A percentile compares a stretch with the other conserved stretches of the same genome.
Conservation (phyloP, 1,140 invertebrate genomes). For the Drosophila rufa region DNA sequence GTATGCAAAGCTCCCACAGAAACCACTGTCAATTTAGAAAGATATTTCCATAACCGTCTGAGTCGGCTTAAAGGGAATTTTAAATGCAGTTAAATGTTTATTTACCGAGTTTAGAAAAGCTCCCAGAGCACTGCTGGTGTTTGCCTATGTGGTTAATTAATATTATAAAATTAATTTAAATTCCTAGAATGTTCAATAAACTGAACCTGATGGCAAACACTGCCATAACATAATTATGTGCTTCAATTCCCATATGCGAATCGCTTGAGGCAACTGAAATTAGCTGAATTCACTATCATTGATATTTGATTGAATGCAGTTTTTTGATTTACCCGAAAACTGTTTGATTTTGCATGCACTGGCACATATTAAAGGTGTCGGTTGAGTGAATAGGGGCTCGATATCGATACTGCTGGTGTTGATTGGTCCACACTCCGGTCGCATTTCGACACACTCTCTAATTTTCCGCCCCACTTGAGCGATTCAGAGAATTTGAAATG, state of each 20-base stretch:
- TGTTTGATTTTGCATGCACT: slow-evolving; percentile 16
- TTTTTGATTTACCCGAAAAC: slow-evolving; percentile 2
- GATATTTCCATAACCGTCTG: slow-evolving; percentile 22
- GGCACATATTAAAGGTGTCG: slow-evolving; percentile 4
- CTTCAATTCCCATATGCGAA: not conserved
- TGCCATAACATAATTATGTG: slow-evolving; percentile 2
- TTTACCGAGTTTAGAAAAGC: not conserved
- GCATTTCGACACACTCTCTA: slow-evolving; percentile 14
- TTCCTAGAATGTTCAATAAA: slow-evolving; percentile 12
- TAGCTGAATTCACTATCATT: slow-evolving; percentile 14
- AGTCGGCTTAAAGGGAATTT: not conserved
- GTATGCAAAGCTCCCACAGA: slow-evolving; percentile 29
- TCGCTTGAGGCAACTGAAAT: slow-evolving; percentile 7
- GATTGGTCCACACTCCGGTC: slow-evolving; percentile 10
- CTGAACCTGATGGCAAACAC: not conserved
- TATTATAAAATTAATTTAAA: slow-evolving; percentile 7
- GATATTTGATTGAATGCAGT: slow-evolving; percentile 7
- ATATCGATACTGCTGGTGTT: slow-evolving; percentile 6
- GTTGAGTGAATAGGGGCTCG: not conserved
- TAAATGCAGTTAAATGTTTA: not conserved
- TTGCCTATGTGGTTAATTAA: slow-evolving; percentile 30
- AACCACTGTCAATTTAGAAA: slow-evolving; percentile 26
- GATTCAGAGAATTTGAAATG: slow-evolving; percentile 39
- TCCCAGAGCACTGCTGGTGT: not conserved
- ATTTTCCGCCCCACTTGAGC: slow-evolving; percentile 28